These are phyloP conservation scores for Pelecanoides urinatrix DNA, from an alignment of 2,113 vertebrate species.

Conservation along the genomic window DNA sequence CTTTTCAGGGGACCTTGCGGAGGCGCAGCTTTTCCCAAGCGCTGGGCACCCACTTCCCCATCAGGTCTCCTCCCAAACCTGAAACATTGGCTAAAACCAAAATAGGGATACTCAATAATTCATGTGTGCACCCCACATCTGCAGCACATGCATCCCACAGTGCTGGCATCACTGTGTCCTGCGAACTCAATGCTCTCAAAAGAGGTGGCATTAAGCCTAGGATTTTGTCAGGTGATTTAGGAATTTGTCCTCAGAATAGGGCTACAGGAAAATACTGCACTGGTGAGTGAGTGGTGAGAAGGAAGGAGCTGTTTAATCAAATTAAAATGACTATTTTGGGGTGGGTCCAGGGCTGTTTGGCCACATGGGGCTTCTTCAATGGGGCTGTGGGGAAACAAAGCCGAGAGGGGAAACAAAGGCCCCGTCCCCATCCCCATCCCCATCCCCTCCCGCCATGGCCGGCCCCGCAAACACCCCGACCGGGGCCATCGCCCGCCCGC, in stretches of 20 bases:
- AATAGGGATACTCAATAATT: not conserved
- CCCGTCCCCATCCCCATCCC: not conserved
- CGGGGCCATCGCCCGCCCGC: rapidly evolving
- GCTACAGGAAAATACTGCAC: not conserved
- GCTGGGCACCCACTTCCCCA: not conserved
- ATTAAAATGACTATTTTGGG: not conserved
- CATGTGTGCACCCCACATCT: rapidly evolving
- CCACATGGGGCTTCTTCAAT: constrained; percentile 16
- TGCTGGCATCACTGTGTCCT: not conserved
- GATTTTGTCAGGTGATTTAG: constrained; percentile 26
- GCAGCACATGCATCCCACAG: not conserved
- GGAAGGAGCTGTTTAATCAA: not conserved
- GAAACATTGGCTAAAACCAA: not conserved
- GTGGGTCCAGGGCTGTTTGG: not conserved
- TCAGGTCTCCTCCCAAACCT: not conserved
- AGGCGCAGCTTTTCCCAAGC: not conserved
- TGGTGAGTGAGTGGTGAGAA: not conserved
- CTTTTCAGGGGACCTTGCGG: not conserved
- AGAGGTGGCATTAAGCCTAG: not conserved
- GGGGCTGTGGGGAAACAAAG: constrained; percentile 46
- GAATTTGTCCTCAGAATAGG: not conserved
- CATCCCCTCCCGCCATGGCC: not conserved
- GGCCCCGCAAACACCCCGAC: rapidly evolving
- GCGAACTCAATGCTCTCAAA: not conserved
- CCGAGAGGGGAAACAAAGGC: constrained; percentile 20